Evolutionary conservation across 2,888 invertebrate genomes (phyloP), one percentile per base, ranked within the genome.

Genomic region (Proisotoma minuta): DNA sequence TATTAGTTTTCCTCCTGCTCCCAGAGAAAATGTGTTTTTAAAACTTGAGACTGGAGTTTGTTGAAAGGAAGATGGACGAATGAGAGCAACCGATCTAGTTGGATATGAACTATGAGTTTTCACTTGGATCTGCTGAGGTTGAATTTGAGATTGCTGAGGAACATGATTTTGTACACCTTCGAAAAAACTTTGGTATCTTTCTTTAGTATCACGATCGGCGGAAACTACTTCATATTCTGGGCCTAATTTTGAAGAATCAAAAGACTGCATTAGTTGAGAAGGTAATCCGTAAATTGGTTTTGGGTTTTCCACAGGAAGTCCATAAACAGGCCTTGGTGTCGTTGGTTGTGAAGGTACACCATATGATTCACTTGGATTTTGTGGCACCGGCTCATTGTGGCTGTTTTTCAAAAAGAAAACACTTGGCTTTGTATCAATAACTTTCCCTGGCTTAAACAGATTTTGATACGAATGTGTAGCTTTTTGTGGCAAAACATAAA

Each of bases 401-500:
- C 28, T 18, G 22, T 34, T 34, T 22, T 64, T 64, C 5, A 65
- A 23, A 24, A 54, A 65, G 27, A 54, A 65, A 15, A 65, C 64
- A 49, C 61, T 57, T 2, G 60, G 64, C 39, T 65, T 65, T 8
- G 39, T 10, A 27, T 65, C 61, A 5, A 43, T 10, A 3, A 39
- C 52, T 3, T 3, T 2, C 0, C 5, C 20, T 43, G 49, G 53
- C 12, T 26, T 39, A 50, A 61, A 57, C 1, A 29, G 4, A 15
- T 54, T 58, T 12, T 28, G 20, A 20, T 61, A 29, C 2, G 27
- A 20, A 20, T 65, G 64, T 26, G 43, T 27, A n/a, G 57, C 34
- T 20, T 65, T 58, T 29, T 60, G 60, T 2, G 64, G 64, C 1
- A 65, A 39, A 27, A 65, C 64, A 29, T 61, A 65, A 43, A 65